Evolutionary conservation across 2,113 vertebrate species (phyloP).

Genomic region (Romanogobio albipinnatus): DNA sequence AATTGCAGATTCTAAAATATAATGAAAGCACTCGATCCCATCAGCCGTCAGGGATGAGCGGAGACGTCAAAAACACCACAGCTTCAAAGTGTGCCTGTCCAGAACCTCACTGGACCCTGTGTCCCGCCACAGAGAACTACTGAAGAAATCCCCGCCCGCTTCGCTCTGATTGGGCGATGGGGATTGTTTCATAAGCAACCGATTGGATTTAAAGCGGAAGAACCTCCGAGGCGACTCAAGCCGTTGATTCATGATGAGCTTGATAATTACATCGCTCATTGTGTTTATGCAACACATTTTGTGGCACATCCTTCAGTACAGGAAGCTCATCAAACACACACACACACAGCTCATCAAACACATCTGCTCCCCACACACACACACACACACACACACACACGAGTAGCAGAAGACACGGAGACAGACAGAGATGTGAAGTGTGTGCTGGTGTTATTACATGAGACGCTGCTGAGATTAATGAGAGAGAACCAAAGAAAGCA

Average conservation of each 20-base stretch:
- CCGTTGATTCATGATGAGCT: constrained; percentile 53
- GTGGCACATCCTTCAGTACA: constrained; percentile 66
- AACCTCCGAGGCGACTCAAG: too few species aligned
- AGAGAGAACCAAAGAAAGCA: too few species aligned
- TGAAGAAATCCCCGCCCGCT: too few species aligned
- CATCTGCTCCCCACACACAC: constrained; percentile 67
- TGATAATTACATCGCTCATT: constrained; percentile 71
- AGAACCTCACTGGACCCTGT: too few species aligned
- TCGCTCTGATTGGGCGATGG: not conserved
- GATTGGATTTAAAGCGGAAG: not conserved
- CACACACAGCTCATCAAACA: too few species aligned
- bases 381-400: constrained; percentile 59
- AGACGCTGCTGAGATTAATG: not conserved
- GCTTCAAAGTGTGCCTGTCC: too few species aligned
- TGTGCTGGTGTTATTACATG: constrained; percentile 58
- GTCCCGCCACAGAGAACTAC: too few species aligned
- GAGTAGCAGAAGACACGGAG: constrained; percentile 66
- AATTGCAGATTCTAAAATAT: too few species aligned
- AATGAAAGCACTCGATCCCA: too few species aligned
- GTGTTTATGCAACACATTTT: constrained; percentile 62
- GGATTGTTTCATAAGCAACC: not conserved
- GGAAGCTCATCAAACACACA: constrained; percentile 73
- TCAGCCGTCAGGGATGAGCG: too few species aligned
- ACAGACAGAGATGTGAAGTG: constrained; percentile 71
- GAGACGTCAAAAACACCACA: too few species aligned